These are phyloP conservation scores for Melieria omissa DNA, from an alignment of 2,888 invertebrate genomes.

Conservation along the genomic window DNA sequence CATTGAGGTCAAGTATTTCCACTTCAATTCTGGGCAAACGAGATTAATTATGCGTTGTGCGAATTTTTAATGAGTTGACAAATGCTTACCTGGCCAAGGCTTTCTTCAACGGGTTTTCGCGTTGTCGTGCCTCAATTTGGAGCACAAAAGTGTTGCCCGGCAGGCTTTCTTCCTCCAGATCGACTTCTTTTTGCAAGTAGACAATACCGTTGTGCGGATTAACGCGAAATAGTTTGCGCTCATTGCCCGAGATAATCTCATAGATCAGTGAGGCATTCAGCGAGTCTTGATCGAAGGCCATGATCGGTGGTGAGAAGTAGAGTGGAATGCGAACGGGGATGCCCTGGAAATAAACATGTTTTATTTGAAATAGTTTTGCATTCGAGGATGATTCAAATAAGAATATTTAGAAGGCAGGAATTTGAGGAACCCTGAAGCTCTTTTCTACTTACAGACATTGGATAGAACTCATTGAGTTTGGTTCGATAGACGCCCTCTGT, in stretches of 20 bases:
- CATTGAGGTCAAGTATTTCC: conserved; percentile 71
- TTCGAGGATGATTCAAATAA: not conserved
- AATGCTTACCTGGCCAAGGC: conserved; percentile 71
- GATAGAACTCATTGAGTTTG: conserved; percentile 84
- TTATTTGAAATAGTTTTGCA: not conserved
- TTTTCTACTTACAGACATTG: conserved; percentile 74
- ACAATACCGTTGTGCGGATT: conserved; percentile 80
- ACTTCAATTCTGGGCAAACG: conserved; percentile 54
- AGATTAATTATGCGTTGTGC: not conserved
- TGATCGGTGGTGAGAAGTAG: conserved; percentile 77
- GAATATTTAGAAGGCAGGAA: not conserved
- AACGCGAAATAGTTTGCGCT: conserved; percentile 79
- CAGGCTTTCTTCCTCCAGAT: conserved; percentile 80
- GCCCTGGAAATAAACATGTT: conserved; percentile 70
- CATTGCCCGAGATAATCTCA: conserved; percentile 84
- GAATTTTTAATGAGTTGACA: not conserved
- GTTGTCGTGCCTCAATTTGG: conserved; percentile 82
- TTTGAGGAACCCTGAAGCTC: not conserved
- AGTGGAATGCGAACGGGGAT: conserved; percentile 78
- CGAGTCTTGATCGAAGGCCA: conserved; percentile 85
- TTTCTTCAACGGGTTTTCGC: conserved; percentile 81
- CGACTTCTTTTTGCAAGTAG: conserved; percentile 83
- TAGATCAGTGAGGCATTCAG: conserved; percentile 80
- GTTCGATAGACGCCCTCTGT: conserved; percentile 83
- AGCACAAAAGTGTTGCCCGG: conserved; percentile 80